Conservation (phyloP, 2,113 vertebrate genomes). For the Zapornia atra region DNA sequence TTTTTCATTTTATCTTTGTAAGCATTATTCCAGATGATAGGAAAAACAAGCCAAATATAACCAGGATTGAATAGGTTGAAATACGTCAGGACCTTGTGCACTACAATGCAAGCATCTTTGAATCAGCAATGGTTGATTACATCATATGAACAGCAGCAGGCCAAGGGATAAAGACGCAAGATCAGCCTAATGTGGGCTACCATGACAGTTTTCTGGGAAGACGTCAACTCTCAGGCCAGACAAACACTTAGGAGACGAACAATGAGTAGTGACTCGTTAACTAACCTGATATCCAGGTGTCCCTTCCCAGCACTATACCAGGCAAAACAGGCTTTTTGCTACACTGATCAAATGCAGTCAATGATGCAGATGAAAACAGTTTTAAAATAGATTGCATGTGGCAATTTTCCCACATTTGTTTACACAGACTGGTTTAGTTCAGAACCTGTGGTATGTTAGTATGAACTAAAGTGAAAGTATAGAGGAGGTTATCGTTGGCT, state of each 20-base stretch:
- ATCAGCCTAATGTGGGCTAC: accelerated
- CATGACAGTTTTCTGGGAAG: background rate
- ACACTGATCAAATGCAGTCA: background rate
- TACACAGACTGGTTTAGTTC: background rate
- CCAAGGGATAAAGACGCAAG: background rate
- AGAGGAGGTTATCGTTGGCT: background rate
- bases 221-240: background rate
- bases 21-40: background rate
- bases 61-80: background rate
- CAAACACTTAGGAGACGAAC: background rate
- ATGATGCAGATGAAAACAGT: background rate
- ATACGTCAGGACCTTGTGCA: background rate
- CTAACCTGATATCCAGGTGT: background rate
- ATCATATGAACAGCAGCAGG: background rate
- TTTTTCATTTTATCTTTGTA: background rate
- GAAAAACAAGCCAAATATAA: background rate
- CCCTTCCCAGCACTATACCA: background rate
- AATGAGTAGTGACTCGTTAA: background rate
- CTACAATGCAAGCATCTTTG: background rate
- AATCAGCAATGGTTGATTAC: background rate
- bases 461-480: background rate
- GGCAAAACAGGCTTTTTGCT: background rate
- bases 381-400: background rate
- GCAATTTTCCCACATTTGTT: background rate
- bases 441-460: background rate